phyloP scores from a whole-genome alignment of 2,888 invertebrate genomes.

The Falcaria lacertinaria region DNA sequence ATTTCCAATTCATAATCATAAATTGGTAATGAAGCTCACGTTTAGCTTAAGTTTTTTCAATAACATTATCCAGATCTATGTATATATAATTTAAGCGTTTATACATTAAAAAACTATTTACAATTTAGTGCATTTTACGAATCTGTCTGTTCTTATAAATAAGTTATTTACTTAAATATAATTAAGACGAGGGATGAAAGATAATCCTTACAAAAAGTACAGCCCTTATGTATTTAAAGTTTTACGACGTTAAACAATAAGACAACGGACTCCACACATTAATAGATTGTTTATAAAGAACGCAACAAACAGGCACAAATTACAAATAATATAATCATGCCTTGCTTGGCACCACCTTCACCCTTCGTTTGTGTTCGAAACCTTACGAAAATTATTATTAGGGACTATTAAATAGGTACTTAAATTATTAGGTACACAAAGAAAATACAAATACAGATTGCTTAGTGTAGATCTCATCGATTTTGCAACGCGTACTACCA shows the following conservation, averaged over 20 bases:
- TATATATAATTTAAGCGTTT: no score
- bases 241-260: slow-evolving; percentile 12
- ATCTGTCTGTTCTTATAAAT: neutral
- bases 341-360: slow-evolving; percentile 15
- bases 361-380: slow-evolving; percentile 74
- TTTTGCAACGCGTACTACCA: neutral
- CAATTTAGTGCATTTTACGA: no score
- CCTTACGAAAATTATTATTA: slow-evolving; percentile 67
- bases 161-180: slow-evolving; percentile 1
- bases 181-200: slow-evolving; percentile 66
- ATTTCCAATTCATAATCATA: no score
- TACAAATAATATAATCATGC: slow-evolving; percentile 19
- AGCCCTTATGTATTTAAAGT: slow-evolving; percentile 55
- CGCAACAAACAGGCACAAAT: slow-evolving; percentile 26
- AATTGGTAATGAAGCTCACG: no score
- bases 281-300: slow-evolving; percentile 20
- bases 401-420: slow-evolving; percentile 56
- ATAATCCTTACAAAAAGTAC: slow-evolving; percentile 60
- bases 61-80: no score
- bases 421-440: slow-evolving; percentile 44
- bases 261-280: slow-evolving; percentile 14
- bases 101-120: no score
- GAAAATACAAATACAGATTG: slow-evolving; percentile 29
- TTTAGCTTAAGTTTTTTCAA: no score
- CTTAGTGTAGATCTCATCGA: neutral